Conservation (phyloP, 2,113 vertebrate genomes). For the Callipepla squamata region DNA sequence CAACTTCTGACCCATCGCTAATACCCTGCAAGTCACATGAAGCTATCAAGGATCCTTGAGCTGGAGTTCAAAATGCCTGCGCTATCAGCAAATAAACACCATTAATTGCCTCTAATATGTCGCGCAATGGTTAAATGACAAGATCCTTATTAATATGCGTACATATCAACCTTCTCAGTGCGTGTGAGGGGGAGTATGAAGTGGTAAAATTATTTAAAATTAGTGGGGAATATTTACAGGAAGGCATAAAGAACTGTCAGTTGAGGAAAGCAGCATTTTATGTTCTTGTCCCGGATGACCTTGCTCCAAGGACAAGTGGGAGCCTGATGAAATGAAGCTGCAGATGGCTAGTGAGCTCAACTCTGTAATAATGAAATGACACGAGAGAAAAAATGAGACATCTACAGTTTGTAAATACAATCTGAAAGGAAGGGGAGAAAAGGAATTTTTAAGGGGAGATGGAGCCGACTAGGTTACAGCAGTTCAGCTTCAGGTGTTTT, state of each 20-base stretch:
- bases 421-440: constrained; percentile 42
- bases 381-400: constrained; percentile 61
- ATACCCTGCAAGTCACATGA: constrained; percentile 65
- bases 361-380: constrained; percentile 73
- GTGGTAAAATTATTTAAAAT: constrained; percentile 67
- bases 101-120: constrained; percentile 61
- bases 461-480: constrained; percentile 52
- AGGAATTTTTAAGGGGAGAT: constrained; percentile 50
- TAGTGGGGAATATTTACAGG: constrained; percentile 71
- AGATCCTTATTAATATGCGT: constrained; percentile 51
- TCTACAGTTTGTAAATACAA: constrained; percentile 66
- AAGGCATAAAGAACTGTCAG: constrained; percentile 69
- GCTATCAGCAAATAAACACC: constrained; percentile 71
- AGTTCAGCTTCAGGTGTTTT: constrained; percentile 42
- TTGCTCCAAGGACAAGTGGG: constrained; percentile 78
- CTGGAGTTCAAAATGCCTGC: constrained; percentile 55
- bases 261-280: constrained; percentile 72
- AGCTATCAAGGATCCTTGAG: constrained; percentile 60
- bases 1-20: constrained; percentile 74
- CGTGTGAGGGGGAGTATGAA: constrained; percentile 34
- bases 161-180: constrained; percentile 21
- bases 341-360: constrained; percentile 76
- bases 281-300: constrained; percentile 72
- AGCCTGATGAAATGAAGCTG: constrained; percentile 76
- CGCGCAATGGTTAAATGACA: constrained; percentile 43